phyloP scores from a whole-genome alignment of 2,888 invertebrate genomes.

The Apodemia zela region DNA sequence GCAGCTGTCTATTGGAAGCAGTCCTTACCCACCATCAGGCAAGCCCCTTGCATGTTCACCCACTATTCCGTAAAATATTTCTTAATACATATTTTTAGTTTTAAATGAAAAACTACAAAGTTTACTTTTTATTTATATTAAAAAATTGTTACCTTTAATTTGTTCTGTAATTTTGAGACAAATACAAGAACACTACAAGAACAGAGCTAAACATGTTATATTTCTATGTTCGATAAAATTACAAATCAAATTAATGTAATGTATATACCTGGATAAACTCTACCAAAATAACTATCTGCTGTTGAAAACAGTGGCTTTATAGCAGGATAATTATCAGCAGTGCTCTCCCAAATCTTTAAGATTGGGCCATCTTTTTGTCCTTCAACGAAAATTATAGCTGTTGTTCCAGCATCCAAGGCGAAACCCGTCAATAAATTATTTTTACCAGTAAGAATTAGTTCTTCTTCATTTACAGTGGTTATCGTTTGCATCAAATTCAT shows the following conservation, averaged over 20 bases:
- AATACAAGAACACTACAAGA: too few relatives aligned
- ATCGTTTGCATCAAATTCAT: conserved; percentile 44
- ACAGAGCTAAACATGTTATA: too few relatives aligned
- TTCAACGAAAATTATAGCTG: conserved; percentile 54
- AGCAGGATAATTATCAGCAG: conserved; percentile 48
- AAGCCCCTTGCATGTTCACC: too few relatives aligned
- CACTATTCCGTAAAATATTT: too few relatives aligned
- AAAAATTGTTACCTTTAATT: too few relatives aligned
- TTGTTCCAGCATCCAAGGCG: conserved; percentile 54
- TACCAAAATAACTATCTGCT: conserved; percentile 46
- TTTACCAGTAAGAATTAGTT: conserved; percentile 30
- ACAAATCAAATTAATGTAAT: background rate
- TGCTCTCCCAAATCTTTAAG: conserved; percentile 54
- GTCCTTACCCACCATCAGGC: too few relatives aligned
- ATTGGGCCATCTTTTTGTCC: conserved; percentile 57
- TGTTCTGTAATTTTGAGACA: too few relatives aligned
- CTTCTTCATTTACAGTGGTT: conserved; percentile 46
- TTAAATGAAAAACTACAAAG: too few relatives aligned
- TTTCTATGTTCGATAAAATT: too few relatives aligned
- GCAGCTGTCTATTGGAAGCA: too few relatives aligned
- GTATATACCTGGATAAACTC: conserved; percentile 47
- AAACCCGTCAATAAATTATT: conserved; percentile 56
- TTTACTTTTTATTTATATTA: too few relatives aligned
- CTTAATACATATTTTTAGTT: too few relatives aligned
- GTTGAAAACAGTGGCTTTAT: conserved; percentile 54